Percentiles rank a stretch among this genome's conserved stretches.
Evolutionary conservation across 2,888 invertebrate species (phyloP).

Genomic region (Ectemnius continuus): DNA sequence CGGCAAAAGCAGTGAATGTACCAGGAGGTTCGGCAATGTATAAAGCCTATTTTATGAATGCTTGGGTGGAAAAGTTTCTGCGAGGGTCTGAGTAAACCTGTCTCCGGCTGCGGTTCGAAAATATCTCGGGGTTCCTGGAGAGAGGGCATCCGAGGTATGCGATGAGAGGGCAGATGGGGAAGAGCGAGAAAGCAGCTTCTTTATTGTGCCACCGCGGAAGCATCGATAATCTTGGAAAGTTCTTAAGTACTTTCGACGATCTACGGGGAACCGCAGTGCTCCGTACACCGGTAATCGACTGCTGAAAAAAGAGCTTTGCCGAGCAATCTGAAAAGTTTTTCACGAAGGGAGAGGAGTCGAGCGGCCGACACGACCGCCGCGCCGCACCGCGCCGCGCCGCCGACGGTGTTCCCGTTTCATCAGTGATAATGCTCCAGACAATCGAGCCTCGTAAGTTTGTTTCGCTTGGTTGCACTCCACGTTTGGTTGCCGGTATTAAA

Average conservation of each 20-base stretch:
- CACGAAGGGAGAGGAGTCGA: conserved; percentile 17
- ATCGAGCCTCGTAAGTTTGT: conserved; percentile 1
- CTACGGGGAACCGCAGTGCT: conserved; percentile 32
- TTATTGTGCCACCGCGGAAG: conserved; percentile 40
- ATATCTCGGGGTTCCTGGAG: conserved; percentile 14
- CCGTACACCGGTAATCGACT: conserved; percentile 37
- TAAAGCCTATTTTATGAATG: conserved; percentile 38
- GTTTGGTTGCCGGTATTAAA: conserved; percentile 2
- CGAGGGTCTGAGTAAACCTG: conserved; percentile 22
- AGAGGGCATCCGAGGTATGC: conserved; percentile 30
- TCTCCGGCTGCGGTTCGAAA: conserved; percentile 6
- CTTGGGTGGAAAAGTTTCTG: conserved; percentile 28
- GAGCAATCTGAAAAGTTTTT: conserved; percentile 18
- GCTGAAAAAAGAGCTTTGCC: conserved; percentile 22
- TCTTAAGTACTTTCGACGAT: conserved; percentile 42
- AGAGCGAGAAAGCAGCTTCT: conserved; percentile 27
- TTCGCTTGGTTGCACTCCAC: background rate
- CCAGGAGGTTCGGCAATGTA: conserved; percentile 34
- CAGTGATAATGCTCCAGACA: conserved; percentile 10
- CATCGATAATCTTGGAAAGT: conserved; percentile 56
- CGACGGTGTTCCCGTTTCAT: background rate
- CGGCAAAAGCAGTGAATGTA: conserved; percentile 16
- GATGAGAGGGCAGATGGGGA: conserved; percentile 22
- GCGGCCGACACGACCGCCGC: too few relatives aligned
- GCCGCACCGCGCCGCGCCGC: too few relatives aligned